phyloP scores from a whole-genome alignment of 2,797 vertebrate species.

The Galagoides demidoff region DNA sequence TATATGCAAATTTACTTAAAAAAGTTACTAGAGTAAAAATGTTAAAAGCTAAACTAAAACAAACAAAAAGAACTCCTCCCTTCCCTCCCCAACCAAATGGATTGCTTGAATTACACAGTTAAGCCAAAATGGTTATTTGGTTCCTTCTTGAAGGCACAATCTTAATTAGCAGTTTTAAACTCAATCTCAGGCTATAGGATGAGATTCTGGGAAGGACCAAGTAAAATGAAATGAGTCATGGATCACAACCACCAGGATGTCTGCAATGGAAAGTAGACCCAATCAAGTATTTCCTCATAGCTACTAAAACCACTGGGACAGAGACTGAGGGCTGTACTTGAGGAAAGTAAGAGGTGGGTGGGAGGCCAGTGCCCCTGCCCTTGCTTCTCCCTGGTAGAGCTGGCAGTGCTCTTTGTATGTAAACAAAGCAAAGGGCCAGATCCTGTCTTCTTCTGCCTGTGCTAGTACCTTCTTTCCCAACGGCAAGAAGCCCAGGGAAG shows the following conservation, averaged over 20 bases:
- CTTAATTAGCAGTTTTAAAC: background rate
- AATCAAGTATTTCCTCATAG: background rate
- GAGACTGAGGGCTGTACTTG: background rate
- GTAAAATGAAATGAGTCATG: background rate
- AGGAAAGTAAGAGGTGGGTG: background rate
- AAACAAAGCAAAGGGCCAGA: background rate
- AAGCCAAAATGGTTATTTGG: background rate
- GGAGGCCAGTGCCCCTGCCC: background rate
- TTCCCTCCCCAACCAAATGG: background rate
- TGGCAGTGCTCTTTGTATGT: background rate
- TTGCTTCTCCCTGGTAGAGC: background rate
- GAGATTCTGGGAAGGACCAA: background rate
- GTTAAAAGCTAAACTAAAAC: slow-evolving; percentile 14
- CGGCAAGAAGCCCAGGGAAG: background rate
- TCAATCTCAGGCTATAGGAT: background rate
- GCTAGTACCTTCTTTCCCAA: background rate
- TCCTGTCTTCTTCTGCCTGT: background rate
- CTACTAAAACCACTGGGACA: background rate
- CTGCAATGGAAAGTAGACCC: background rate
- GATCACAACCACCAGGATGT: background rate
- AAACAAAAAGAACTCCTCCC: background rate
- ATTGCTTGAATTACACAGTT: background rate
- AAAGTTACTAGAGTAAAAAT: background rate
- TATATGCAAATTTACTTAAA: background rate
- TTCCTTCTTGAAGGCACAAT: background rate